Base-by-base conservation (phyloP, 2,113 vertebrate species). In the Carassius carassius region DNA sequence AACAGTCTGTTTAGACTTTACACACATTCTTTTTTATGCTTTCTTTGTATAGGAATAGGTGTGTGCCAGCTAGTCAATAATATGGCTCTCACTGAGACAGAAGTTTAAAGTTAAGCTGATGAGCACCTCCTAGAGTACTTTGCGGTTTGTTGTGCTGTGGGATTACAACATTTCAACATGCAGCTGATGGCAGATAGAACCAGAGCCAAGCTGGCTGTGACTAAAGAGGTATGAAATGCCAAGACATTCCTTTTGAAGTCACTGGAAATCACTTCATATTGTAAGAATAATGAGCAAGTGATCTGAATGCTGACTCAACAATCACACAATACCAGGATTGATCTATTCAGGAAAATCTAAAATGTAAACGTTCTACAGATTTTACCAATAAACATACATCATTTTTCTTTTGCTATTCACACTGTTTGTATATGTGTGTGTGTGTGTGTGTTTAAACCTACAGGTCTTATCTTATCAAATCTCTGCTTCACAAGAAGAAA, bases 391-490 rank as follows among this genome's bases (percentile, higher is more conserved):
- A 49, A 3, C n/a, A 75, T 17, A 16, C 35, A 41, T 72, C n/a
- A 12, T 73, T 73, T 73, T 73, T 69, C 32, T 69, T 69, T 69
- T 37, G 4, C 32, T n/a, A 29, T 75, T 75, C 41, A 17, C n/a
- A 23, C 23, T 74, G 35, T 29, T 14, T 16, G 10, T 80, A 74
- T 29, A 1, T 41, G 3, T 41, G 0, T 25, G 19, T 78, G 65
- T 81, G 75, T 32, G 2, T 44, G 5, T 35, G 0, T 35, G 17
- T 77, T 29, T 85, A 63, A 84, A 78, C 25, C 74, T 6, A 0
- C 29, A 98, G 97, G 95, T 98, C 78, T 96, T 98, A 75, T 97
- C 97, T 0, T 98, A 98, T 65, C 97, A 98, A 5, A 96, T 97
- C 37, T 96, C 96, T 11, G 96, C 97, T 77, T 94, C 96, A 11